These are phyloP conservation scores for Drosophila albomicans DNA, from an alignment of 1,140 invertebrate genomes.

Conservation along the genomic window DNA sequence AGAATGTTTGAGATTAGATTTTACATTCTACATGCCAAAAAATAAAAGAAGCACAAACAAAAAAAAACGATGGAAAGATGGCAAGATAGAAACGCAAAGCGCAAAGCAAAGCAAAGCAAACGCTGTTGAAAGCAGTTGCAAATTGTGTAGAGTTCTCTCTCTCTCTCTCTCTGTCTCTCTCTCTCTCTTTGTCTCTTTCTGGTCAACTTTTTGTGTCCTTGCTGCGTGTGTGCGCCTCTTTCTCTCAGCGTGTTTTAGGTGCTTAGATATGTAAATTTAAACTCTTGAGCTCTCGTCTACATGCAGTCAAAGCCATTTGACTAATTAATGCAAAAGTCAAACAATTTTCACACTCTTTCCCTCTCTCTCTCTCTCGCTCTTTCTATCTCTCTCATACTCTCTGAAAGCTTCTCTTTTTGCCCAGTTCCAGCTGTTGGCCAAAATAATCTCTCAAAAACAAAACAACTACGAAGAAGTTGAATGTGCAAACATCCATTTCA, in stretches of 20 bases:
- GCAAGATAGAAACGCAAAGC: slow-evolving; percentile 2
- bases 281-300: slow-evolving; percentile 30
- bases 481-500: neutral
- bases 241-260: slow-evolving; percentile 5
- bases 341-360: slow-evolving; percentile 40
- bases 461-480: neutral
- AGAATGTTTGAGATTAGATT: slow-evolving; percentile 24
- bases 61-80: neutral
- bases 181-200: neutral
- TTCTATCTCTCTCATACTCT: too few species aligned
- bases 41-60: neutral
- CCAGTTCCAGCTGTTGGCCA: slow-evolving; percentile 6
- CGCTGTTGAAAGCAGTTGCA: slow-evolving; percentile 47
- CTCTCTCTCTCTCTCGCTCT: too few species aligned
- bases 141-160: slow-evolving; percentile 47
- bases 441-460: slow-evolving; percentile 3
- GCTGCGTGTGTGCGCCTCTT: slow-evolving; percentile 2
- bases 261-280: slow-evolving; percentile 40
- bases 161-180: neutral
- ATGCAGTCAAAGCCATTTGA: slow-evolving; percentile 51
- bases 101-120: slow-evolving; percentile 12
- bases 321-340: slow-evolving; percentile 60
- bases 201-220: slow-evolving; percentile 35
- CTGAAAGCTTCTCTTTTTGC: too few species aligned
- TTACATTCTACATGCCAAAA: slow-evolving; percentile 15